Evolutionary conservation across 2,113 vertebrate genomes (phyloP).

Genomic region (Cephalopterus ornatus): DNA sequence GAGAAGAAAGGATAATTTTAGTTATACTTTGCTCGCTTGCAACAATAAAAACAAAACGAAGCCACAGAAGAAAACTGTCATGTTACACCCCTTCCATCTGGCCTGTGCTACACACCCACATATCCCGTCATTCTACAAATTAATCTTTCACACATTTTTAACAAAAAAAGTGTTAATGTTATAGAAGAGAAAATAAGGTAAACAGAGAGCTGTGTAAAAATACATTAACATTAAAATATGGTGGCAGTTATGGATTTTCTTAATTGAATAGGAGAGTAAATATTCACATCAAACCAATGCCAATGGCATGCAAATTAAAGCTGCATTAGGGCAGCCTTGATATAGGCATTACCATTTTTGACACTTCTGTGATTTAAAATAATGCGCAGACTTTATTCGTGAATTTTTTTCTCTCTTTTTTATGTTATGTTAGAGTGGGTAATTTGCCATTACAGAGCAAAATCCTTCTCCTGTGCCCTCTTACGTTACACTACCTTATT

Average conservation of each 20-base stretch:
- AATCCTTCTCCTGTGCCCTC: conserved; percentile 45
- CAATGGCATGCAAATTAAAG: conserved; percentile 77
- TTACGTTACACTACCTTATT: background rate
- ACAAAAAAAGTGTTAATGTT: conserved; percentile 84
- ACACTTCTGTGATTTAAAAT: conserved; percentile 77
- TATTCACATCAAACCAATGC: conserved; percentile 77
- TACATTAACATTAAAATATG: conserved; percentile 84
- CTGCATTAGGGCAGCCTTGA: conserved; percentile 73
- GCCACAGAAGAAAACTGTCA: conserved; percentile 80
- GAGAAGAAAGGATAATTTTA: conserved; percentile 64
- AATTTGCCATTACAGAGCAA: conserved; percentile 74
- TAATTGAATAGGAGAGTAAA: conserved; percentile 82
- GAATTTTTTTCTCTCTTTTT: conserved; percentile 74
- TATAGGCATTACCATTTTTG: conserved; percentile 72
- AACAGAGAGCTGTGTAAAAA: conserved; percentile 82
- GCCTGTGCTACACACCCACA: conserved; percentile 78
- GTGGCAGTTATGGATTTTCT: conserved; percentile 82
- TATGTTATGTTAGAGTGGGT: conserved; percentile 73
- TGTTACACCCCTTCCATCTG: conserved; percentile 83
- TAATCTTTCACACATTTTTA: conserved; percentile 86
- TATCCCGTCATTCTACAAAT: conserved; percentile 82
- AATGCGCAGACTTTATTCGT: conserved; percentile 73
- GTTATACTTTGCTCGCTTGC: conserved; percentile 75
- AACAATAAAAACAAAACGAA: conserved; percentile 79
- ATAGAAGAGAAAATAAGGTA: conserved; percentile 82